A percentile compares a stretch with the other conserved stretches of the same genome.
Evolutionary conservation across 2,113 vertebrate species (phyloP).

Genomic region (Chinchilla lanigera): DNA sequence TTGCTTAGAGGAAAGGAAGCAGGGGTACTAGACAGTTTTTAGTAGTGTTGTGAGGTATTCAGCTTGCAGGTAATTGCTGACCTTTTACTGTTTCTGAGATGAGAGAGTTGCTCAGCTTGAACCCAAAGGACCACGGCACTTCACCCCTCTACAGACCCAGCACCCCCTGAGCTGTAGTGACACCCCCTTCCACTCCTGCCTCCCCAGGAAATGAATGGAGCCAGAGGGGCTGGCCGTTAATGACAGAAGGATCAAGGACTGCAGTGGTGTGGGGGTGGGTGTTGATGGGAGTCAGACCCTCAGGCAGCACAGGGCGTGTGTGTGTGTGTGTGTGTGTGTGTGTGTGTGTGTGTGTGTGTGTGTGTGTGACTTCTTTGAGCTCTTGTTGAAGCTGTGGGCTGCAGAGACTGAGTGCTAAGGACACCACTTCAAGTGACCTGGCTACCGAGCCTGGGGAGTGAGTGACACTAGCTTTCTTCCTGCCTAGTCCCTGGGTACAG

Average conservation of each 20-base stretch:
- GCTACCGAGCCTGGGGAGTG: not conserved
- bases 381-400: not conserved
- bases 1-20: not conserved
- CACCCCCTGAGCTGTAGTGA: not conserved
- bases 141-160: not conserved
- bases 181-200: not conserved
- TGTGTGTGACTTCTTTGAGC: not conserved
- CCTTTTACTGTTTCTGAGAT: not conserved
- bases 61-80: not conserved
- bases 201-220: not conserved
- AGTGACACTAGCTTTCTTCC: fast-evolving
- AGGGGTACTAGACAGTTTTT: not conserved
- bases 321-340: too few species aligned
- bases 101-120: not conserved
- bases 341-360: too few species aligned
- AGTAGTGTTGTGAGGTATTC: not conserved
- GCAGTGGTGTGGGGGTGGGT: too few species aligned
- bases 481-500: not conserved
- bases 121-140: not conserved
- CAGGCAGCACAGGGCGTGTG: not conserved
- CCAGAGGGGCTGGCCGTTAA: not conserved
- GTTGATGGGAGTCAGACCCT: too few species aligned
- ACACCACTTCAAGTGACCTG: not conserved
- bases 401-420: not conserved
- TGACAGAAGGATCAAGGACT: not conserved